These are phyloP conservation scores for Channallabes apus DNA, from an alignment of 2,797 vertebrate species.

Conservation along the genomic window DNA sequence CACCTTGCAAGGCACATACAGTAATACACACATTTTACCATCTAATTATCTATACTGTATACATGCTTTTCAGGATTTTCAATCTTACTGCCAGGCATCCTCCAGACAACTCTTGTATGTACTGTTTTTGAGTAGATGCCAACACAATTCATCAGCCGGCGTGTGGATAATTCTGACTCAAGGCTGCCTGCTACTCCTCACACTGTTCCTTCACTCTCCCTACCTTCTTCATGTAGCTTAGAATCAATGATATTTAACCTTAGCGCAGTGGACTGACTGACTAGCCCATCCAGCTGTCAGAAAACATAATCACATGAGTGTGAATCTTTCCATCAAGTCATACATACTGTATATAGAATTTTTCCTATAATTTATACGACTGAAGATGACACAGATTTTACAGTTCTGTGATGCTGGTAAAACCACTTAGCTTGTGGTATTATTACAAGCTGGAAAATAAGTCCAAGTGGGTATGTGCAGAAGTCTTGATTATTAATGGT, in stretches of 20 bases:
- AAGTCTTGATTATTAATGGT: not conserved
- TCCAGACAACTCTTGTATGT: not conserved
- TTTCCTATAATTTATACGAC: not conserved
- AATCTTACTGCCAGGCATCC: not conserved
- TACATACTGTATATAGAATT: not conserved
- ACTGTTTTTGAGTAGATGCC: not conserved
- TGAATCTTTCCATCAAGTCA: slow-evolving; percentile 17
- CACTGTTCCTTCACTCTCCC: not conserved
- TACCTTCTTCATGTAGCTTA: not conserved
- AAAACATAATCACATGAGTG: slow-evolving; percentile 11
- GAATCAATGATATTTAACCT: slow-evolving; percentile 36
- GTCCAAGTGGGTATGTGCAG: slow-evolving; percentile 32
- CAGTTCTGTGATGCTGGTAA: not conserved
- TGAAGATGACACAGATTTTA: not conserved
- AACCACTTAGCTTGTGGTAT: slow-evolving; percentile 27
- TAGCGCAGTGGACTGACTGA: slow-evolving; percentile 22
- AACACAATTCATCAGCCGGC: not conserved
- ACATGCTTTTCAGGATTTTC: not conserved
- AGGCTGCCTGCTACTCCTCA: slow-evolving; percentile 8
- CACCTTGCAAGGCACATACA: not conserved
- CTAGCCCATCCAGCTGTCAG: not conserved
- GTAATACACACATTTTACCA: not conserved
- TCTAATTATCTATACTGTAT: not conserved
- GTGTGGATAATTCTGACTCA: not conserved
- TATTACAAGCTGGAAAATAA: slow-evolving; percentile 36